Conservation (phyloP, 2,888 invertebrate species). For the Timema podura region DNA sequence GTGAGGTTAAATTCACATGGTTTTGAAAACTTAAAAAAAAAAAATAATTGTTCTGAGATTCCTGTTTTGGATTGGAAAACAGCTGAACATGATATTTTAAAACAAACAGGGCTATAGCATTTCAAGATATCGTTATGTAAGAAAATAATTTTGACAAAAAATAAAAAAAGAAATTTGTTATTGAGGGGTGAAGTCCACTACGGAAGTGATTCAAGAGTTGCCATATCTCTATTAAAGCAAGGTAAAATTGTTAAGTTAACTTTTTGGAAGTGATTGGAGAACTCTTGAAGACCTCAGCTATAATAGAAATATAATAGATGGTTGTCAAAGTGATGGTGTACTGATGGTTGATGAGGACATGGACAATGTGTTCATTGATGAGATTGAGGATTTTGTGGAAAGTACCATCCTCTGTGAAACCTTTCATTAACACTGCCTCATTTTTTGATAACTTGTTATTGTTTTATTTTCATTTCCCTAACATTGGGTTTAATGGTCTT, state of each 20-base stretch:
- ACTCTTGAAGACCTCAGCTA: not conserved
- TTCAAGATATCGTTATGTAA: constrained; percentile 3
- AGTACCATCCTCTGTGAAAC: too few relatives aligned
- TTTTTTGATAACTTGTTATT: too few relatives aligned
- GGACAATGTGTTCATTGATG: not conserved
- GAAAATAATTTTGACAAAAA: not conserved
- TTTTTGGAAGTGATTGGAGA: not conserved
- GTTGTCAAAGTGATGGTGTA: not conserved
- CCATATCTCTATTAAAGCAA: not conserved
- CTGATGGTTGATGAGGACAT: not conserved
- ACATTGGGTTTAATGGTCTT: too few relatives aligned
- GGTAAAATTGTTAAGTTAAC: not conserved
- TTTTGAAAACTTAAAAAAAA: too few relatives aligned
- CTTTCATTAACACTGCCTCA: too few relatives aligned
- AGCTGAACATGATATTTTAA: not conserved
- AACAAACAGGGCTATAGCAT: not conserved
- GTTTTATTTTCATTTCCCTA: too few relatives aligned
- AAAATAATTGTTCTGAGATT: too few relatives aligned
- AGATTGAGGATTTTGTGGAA: not conserved
- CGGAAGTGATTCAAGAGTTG: not conserved
- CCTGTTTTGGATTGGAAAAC: not conserved
- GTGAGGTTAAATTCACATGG: too few relatives aligned
- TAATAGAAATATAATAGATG: not conserved
- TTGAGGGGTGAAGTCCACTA: not conserved
- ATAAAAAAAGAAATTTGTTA: not conserved